Evolutionary conservation across 2,797 vertebrate genomes (phyloP).

Genomic region (Cynodonichthys magdalenae): DNA sequence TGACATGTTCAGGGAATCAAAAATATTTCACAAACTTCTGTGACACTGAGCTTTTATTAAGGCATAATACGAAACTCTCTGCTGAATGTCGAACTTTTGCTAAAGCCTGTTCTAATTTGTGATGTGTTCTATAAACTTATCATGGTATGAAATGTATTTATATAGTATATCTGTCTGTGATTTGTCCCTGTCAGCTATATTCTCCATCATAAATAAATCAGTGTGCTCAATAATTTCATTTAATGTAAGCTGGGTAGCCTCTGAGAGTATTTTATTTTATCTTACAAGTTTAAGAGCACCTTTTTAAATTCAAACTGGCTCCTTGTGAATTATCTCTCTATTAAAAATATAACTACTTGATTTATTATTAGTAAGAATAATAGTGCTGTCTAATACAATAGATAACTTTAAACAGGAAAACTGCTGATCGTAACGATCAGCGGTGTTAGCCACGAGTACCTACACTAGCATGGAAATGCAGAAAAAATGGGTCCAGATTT

Average conservation of each 20-base stretch:
- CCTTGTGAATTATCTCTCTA: neutral
- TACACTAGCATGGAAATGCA: neutral
- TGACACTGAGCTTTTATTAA: slow-evolving; percentile 24
- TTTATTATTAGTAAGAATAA: neutral
- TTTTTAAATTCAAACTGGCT: slow-evolving; percentile 4
- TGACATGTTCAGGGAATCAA: slow-evolving; percentile 43
- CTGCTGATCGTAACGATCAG: neutral
- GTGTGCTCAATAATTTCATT: slow-evolving; percentile 1
- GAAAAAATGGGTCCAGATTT: neutral
- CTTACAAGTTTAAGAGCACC: neutral
- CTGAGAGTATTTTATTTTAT: neutral
- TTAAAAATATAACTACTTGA: neutral
- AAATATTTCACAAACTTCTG: slow-evolving; percentile 30
- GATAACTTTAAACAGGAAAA: neutral
- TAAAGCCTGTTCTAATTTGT: slow-evolving; percentile 14
- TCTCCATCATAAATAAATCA: slow-evolving; percentile 30
- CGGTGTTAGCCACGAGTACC: neutral
- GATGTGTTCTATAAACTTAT: neutral
- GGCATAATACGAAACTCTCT: slow-evolving; percentile 4
- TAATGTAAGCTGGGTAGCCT: slow-evolving; percentile 10
- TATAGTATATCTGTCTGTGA: slow-evolving; percentile 6
- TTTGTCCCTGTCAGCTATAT: slow-evolving; percentile 22
- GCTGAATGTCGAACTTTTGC: slow-evolving; percentile 10
- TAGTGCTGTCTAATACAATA: neutral
- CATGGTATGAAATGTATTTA: neutral